phyloP scores from a whole-genome alignment of 2,888 invertebrate species.

The Sclerodermus sp. region DNA sequence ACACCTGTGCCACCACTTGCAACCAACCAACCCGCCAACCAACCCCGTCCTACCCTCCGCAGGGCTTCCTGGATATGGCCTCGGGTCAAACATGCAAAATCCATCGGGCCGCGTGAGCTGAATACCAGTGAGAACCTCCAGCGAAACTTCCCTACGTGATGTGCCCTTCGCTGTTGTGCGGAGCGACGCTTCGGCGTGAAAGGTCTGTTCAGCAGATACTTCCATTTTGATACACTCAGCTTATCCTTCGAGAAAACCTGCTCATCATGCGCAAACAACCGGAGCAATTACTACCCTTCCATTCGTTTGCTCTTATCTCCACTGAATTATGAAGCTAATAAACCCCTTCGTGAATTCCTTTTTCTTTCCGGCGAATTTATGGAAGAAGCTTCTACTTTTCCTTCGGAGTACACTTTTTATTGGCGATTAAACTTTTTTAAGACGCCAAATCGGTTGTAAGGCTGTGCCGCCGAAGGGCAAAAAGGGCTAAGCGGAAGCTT shows the following conservation, averaged over 20 bases:
- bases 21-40: slow-evolving; percentile 9
- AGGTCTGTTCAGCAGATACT: slow-evolving; percentile 13
- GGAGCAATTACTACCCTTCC: neutral
- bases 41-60: neutral
- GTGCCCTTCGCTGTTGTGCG: neutral
- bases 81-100: slow-evolving; percentile 47
- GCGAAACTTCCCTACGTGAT: slow-evolving; percentile 23
- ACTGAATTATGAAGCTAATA: too few species aligned
- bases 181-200: slow-evolving; percentile 14
- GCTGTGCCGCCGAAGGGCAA: too few species aligned
- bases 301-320: neutral
- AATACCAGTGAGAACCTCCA: slow-evolving; percentile 25
- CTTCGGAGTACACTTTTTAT: too few species aligned
- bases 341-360: too few species aligned
- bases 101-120: slow-evolving; percentile 39
- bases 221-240: slow-evolving; percentile 3
- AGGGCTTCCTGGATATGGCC: slow-evolving; percentile 19
- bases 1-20: slow-evolving; percentile 14
- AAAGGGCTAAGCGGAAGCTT: too few species aligned
- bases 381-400: too few species aligned
- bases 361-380: too few species aligned
- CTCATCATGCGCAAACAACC: too few species aligned
- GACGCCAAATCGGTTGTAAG: too few species aligned
- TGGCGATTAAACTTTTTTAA: too few species aligned
- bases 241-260: slow-evolving; percentile 3